phyloP scores from a whole-genome alignment of 1,140 invertebrate species.

The Achroia grisella region DNA sequence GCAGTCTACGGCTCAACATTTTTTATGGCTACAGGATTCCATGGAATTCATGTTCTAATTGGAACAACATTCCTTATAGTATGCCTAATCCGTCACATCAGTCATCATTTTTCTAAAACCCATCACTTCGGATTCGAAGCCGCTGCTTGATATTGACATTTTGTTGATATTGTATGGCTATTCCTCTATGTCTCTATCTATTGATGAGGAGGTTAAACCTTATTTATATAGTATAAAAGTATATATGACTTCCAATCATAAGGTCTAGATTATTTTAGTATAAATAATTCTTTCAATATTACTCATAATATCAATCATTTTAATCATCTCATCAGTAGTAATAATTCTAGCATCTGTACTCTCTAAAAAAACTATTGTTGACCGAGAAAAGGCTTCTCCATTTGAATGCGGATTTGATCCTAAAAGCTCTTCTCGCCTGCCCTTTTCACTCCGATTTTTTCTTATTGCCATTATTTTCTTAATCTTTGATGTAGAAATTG shows the following conservation, averaged over 20 bases:
- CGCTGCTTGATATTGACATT: slow-evolving; percentile 83
- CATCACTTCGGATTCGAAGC: slow-evolving; percentile 83
- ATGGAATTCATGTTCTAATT: slow-evolving; percentile 82
- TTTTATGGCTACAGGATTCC: slow-evolving; percentile 83
- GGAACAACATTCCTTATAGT: slow-evolving; percentile 77
- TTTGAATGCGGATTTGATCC: slow-evolving; percentile 80
- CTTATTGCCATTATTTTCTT: slow-evolving; percentile 78
- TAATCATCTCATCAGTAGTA: slow-evolving; percentile 58
- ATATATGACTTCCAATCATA: slow-evolving; percentile 80
- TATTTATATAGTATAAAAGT: slow-evolving; percentile 80
- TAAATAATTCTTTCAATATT: slow-evolving; percentile 66
- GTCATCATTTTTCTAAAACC: slow-evolving; percentile 73
- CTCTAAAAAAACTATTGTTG: slow-evolving; percentile 72
- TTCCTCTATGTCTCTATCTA: slow-evolving; percentile 80
- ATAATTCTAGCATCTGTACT: slow-evolving; percentile 64
- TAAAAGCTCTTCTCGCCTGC: slow-evolving; percentile 70
- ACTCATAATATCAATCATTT: slow-evolving; percentile 46
- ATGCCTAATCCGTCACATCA: slow-evolving; percentile 70
- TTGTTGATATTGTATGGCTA: slow-evolving; percentile 83
- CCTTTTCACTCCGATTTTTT: slow-evolving; percentile 77
- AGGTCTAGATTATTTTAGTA: slow-evolving; percentile 70
- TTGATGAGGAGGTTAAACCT: slow-evolving; percentile 77
- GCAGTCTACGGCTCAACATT: slow-evolving; percentile 79
- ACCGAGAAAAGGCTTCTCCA: slow-evolving; percentile 75
- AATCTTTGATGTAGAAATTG: slow-evolving; percentile 80